A percentile compares a stretch with the other conserved stretches of the same genome.
These are phyloP conservation scores for Hydra vulgaris DNA, from an alignment of 30 jellyfish, hydroid and myxozoan species.

Conservation along the genomic window DNA sequence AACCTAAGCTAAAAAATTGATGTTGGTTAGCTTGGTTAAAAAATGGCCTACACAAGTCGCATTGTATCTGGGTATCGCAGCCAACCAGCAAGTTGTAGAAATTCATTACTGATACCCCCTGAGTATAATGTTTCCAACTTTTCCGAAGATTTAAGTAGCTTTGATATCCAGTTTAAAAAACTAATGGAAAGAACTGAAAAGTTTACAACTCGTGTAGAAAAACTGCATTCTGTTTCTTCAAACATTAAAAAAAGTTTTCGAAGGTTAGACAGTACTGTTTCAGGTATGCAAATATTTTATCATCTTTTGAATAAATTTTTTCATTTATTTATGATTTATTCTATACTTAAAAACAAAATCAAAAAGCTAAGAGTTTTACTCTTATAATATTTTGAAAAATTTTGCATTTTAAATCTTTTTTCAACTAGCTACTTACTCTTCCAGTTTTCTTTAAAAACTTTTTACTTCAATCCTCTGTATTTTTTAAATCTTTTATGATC, in stretches of 20 bases:
- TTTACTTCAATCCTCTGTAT: too few species aligned
- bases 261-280: constrained; percentile 21
- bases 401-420: neutral
- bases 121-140: constrained; percentile 23
- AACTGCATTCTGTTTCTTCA: constrained; percentile 15
- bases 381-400: neutral
- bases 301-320: too few species aligned
- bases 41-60: neutral
- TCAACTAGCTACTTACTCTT: too few species aligned
- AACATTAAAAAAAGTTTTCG: constrained; percentile 24
- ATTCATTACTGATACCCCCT: constrained; percentile 2
- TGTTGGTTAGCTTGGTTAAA: too few species aligned
- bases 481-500: too few species aligned
- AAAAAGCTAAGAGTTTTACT: neutral
- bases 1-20: too few species aligned
- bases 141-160: constrained; percentile 20
- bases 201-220: constrained; percentile 28
- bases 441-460: neutral
- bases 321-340: neutral
- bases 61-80: constrained; percentile 25
- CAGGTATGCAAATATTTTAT: constrained; percentile 16
- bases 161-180: constrained; percentile 28
- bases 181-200: constrained; percentile 26
- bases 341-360: neutral
- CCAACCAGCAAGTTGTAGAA: constrained; percentile 27